Evolutionary conservation across 2,888 invertebrate species (phyloP), one percentile per base, ranked within the genome.

Genomic region (Phragmatobia fuliginosa): DNA sequence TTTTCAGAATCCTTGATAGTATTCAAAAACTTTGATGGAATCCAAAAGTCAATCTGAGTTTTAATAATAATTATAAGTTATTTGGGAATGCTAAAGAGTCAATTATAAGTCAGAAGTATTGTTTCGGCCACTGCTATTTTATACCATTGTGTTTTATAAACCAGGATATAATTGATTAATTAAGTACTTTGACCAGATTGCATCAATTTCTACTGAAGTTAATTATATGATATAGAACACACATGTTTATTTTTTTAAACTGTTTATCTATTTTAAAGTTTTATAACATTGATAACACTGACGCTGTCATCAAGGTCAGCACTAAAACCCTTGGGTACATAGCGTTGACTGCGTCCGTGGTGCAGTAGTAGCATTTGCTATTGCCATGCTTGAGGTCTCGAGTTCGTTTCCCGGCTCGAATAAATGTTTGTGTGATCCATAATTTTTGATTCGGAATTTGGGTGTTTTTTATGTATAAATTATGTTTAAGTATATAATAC

Each of bases 21-120:
- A 62, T 32, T 62, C 31, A 28, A 62, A 31, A 58, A 66, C 52
- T 67, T 62, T 38, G 41, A 59, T 62, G 62, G 16, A 10, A 56
- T 62, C 7, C 7, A 10, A 1, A 56, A 67, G 62, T 62, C 38
- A 38, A 67, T 56, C n/a, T 7, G 31, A 62, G 14, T 56, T 56
- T 16, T 38, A 38, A 31, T 38, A 38, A 31, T 36, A 31, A 61
- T 52, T 18, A 16, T 56, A 49, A 36, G 25, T 38, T 56, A 58
- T 38, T 62, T 41, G 18, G 28, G 18, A 25, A 61, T 61, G 6
- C 33, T 8, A 36, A 25, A 61, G 61, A 38, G 16, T 25, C 25
- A 7, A 18, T 38, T 38, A 16, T 28, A 56, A 56, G 28, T 28
- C 5, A 56, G 16, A 25, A 28, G 16, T 56, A 56, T 56, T 56